phyloP scores from a whole-genome alignment of 1,140 invertebrate genomes.

The Drosophila leontia region DNA sequence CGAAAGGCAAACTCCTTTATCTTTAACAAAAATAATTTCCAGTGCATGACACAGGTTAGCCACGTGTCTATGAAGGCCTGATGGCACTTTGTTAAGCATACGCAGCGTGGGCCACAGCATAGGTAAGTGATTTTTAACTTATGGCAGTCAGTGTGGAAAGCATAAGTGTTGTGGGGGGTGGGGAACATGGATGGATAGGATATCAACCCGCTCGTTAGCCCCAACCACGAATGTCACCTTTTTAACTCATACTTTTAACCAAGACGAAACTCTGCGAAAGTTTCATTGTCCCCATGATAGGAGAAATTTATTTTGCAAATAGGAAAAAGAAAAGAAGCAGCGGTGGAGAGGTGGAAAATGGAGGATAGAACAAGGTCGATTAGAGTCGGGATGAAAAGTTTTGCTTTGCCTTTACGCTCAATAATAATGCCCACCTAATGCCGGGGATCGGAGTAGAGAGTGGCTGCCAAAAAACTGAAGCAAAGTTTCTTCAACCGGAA shows the following conservation, averaged over 20 bases:
- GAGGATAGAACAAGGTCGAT: conserved; percentile 58
- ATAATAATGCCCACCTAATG: conserved; percentile 50
- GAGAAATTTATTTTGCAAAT: conserved; percentile 36
- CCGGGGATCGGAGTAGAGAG: conserved; percentile 15
- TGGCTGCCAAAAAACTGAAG: conserved; percentile 74
- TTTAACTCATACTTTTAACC: conserved; percentile 13
- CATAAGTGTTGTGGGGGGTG: conserved; percentile 11
- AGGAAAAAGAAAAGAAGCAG: not conserved
- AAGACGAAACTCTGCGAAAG: conserved; percentile 14
- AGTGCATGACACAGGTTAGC: conserved; percentile 3
- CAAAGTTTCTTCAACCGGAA: conserved; percentile 79
- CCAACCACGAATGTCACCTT: not conserved
- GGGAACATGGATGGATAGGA: not conserved
- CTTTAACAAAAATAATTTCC: no score
- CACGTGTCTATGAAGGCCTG: conserved; percentile 6
- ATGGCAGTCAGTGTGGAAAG: conserved; percentile 52
- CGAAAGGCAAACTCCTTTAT: no score
- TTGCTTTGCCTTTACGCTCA: conserved; percentile 54
- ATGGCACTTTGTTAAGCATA: conserved; percentile 56
- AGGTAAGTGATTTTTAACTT: conserved; percentile 68
- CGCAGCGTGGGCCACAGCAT: conserved; percentile 34
- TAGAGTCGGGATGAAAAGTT: conserved; percentile 42
- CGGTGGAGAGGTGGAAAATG: no score
- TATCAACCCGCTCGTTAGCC: conserved; percentile 2
- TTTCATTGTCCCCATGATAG: conserved; percentile 40